These are phyloP conservation scores for Notothenia rossii DNA, from an alignment of 2,113 vertebrate genomes.

Conservation along the genomic window DNA sequence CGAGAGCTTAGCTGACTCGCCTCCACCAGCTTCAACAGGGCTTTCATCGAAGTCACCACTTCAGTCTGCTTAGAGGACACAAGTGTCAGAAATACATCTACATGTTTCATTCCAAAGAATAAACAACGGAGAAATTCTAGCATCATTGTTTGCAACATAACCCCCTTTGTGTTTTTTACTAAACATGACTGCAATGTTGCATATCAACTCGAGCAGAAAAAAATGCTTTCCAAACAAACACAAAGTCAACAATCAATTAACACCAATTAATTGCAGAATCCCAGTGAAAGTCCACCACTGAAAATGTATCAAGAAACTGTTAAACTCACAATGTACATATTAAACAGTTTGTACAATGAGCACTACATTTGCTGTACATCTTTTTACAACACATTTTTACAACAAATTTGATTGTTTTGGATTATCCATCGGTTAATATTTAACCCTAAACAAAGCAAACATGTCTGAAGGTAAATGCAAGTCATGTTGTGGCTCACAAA, in stretches of 20 bases:
- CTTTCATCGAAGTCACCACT: constrained; percentile 86
- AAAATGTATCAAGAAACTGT: neutral
- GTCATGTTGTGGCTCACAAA: neutral
- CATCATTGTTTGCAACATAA: neutral
- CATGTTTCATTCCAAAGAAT: neutral
- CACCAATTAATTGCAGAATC: too few relatives aligned
- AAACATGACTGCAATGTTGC: neutral
- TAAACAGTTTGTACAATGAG: neutral
- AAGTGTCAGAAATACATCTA: constrained; percentile 13
- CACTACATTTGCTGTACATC: neutral
- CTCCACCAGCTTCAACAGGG: constrained; percentile 87
- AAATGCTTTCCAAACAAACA: too few relatives aligned
- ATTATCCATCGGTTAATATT: neutral
- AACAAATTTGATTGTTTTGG: neutral
- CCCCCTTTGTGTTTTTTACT: neutral
- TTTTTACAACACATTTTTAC: neutral
- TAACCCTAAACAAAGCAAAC: neutral
- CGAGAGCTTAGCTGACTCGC: constrained; percentile 85
- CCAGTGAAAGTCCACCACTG: too few relatives aligned
- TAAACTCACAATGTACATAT: neutral
- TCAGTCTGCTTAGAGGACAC: constrained; percentile 83
- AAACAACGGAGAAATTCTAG: neutral
- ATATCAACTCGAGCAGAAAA: too few relatives aligned
- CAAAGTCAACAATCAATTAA: too few relatives aligned
- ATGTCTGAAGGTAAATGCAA: neutral